Evolutionary conservation across 1,140 invertebrate genomes (phyloP), one percentile per base, ranked within the genome.

Genomic region (Gerris buenoi): DNA sequence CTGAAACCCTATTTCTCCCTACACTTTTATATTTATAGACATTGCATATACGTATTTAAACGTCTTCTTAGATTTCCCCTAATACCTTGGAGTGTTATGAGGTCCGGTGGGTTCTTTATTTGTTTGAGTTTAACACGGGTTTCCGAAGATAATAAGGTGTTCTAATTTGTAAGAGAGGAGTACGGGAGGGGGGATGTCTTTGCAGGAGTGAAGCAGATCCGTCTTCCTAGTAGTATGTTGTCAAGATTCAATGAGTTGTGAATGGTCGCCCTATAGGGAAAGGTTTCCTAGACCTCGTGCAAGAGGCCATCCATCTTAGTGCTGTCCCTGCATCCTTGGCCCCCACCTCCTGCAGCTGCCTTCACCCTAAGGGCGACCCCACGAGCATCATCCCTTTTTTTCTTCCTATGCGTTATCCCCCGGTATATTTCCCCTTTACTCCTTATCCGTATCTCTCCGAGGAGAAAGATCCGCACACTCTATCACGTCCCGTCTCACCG

Each of bases 181-280:
- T 46, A 25, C n/a, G 23, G 29, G 27, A 25, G 27, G 22, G 25
- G n/a, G 65, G 61, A 26, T 3, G 60, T 23, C 27, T 28, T 46
- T 59, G 56, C 63, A 65, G 64, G 64, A 46, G 33, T n/a, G n/a
- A n/a, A 18, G 18, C 33, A 46, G 33, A 46, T 46, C 33, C 5
- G 33, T 46, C 33, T 46, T 46, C 5, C 18, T 46, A 46, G 33
- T 46, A 46, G 33, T 46, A 46, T 46, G 33, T 46, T 46, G 33
- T 46, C 33, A 46, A 46, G 33, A 46, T 46, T 46, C 33, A 46
- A 46, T 46, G 33, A 46, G 33, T 46, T 46, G 33, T 46, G 33
- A 46, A 46, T 46, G 33, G 33, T 10, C 33, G 33, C 18, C 18
- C 33, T 46, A 46, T 46, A 46, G 33, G 33, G 18, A 46, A 46